Evolutionary conservation across 2,888 invertebrate genomes (phyloP).

Genomic region (Ypsolopha scabrella): DNA sequence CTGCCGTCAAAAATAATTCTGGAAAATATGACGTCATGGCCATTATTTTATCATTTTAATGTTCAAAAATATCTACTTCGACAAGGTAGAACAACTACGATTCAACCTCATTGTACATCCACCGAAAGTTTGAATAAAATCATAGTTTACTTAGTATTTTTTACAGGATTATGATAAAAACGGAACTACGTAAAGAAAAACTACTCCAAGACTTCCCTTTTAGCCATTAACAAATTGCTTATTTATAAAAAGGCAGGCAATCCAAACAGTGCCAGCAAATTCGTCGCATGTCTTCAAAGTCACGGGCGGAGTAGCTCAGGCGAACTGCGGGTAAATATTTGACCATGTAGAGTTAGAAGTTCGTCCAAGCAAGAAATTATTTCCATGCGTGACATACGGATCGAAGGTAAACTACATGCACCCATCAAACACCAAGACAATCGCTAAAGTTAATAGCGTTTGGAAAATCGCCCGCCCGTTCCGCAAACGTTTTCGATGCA

Average conservation of each 20-base stretch:
- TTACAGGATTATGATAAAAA: too few species aligned
- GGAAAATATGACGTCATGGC: too few species aligned
- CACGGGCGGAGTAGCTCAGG: constrained; percentile 34
- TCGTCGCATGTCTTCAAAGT: constrained; percentile 29
- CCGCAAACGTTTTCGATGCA: constrained; percentile 11
- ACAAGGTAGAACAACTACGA: too few species aligned
- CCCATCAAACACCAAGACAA: constrained; percentile 60
- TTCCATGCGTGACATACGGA: constrained; percentile 36
- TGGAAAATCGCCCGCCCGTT: constrained; percentile 36
- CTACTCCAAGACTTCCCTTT: too few species aligned
- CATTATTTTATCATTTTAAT: too few species aligned
- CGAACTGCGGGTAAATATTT: constrained; percentile 54
- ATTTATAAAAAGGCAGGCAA: constrained; percentile 1
- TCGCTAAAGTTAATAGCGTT: constrained; percentile 59
- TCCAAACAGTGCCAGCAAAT: constrained; percentile 7
- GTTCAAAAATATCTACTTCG: too few species aligned
- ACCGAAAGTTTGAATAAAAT: too few species aligned
- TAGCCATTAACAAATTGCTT: background rate
- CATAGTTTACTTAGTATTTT: too few species aligned
- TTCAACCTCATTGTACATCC: too few species aligned
- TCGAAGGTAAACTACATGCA: constrained; percentile 54
- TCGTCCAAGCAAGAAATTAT: constrained; percentile 58
- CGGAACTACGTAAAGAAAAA: too few species aligned
- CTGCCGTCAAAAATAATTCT: too few species aligned
- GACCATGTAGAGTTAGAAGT: constrained; percentile 48